phyloP scores from a whole-genome alignment of 2,113 vertebrate species.

The Puntigrus tetrazona region DNA sequence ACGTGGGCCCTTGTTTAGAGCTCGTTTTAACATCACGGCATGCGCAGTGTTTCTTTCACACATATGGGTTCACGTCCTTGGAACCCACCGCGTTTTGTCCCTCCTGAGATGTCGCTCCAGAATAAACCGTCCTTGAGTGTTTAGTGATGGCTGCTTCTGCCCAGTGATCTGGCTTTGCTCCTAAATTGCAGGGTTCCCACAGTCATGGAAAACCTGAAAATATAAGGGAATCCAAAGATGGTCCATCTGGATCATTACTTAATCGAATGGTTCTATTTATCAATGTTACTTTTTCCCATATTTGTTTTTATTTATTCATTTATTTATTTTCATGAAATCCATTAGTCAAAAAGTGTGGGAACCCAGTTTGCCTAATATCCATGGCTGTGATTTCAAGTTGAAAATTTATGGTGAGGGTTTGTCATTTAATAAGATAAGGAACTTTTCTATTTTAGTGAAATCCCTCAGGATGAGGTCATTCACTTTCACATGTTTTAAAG shows the following conservation, averaged over 20 bases:
- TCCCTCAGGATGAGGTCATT: slow-evolving; percentile 11
- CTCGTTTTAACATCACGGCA: neutral
- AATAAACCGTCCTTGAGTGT: slow-evolving; percentile 37
- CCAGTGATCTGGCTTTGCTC: slow-evolving; percentile 7
- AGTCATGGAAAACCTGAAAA: neutral
- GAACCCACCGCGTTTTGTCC: slow-evolving; percentile 13
- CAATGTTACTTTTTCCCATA: neutral
- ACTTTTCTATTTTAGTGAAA: neutral
- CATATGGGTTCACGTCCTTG: slow-evolving; percentile 25
- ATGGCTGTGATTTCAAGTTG: neutral
- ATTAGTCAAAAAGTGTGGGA: neutral
- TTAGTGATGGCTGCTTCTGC: neutral
- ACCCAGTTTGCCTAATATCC: neutral
- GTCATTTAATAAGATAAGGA: slow-evolving; percentile 3
- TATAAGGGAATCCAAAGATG: neutral
- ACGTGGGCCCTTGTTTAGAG: neutral
- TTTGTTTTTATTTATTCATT: neutral
- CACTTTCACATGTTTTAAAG: neutral
- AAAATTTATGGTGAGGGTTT: neutral
- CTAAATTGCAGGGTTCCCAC: neutral
- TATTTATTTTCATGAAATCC: neutral
- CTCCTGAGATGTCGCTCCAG: slow-evolving; percentile 11
- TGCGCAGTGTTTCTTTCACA: slow-evolving; percentile 14
- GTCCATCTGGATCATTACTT: neutral
- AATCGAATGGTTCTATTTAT: neutral